Conservation (phyloP, 2,888 invertebrate genomes). For the Andrena dorsata region DNA sequence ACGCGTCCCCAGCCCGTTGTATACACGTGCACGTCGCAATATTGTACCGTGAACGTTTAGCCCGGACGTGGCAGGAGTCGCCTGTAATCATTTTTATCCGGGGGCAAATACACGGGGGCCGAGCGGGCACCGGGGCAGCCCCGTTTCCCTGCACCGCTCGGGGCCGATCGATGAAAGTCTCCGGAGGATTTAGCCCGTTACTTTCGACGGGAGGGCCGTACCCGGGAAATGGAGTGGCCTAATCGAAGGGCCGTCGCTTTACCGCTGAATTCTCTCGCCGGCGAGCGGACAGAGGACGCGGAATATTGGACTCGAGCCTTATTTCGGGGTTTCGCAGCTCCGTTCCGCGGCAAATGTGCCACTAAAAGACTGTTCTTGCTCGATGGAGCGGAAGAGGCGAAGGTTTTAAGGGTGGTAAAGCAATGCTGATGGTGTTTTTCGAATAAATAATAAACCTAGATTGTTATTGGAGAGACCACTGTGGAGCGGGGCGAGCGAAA, state of each 20-base stretch:
- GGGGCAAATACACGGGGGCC: slow-evolving; percentile 51
- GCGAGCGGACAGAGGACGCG: slow-evolving; percentile 1
- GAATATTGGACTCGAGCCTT: slow-evolving; percentile 31
- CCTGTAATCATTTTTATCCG: slow-evolving; percentile 68
- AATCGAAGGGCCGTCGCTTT: slow-evolving; percentile 38
- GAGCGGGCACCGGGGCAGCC: slow-evolving; percentile 17
- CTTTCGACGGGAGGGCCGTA: slow-evolving; percentile 46
- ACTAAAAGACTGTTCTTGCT: background rate
- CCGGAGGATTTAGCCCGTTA: slow-evolving; percentile 52
- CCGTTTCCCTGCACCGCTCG: slow-evolving; percentile 19
- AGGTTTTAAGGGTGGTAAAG: too few relatives aligned
- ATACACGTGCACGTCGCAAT: slow-evolving; percentile 60
- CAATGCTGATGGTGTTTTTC: too few relatives aligned
- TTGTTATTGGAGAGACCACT: too few relatives aligned
- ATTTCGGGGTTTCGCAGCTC: slow-evolving; percentile 23
- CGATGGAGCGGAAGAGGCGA: background rate
- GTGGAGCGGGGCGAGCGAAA: too few relatives aligned
- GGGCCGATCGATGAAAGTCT: slow-evolving; percentile 56
- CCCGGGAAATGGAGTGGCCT: slow-evolving; percentile 52
- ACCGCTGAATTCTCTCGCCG: slow-evolving; percentile 34
- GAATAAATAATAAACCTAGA: too few relatives aligned
- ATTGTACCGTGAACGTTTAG: slow-evolving; percentile 69
- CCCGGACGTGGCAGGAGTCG: slow-evolving; percentile 41
- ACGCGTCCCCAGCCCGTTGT: slow-evolving; percentile 15
- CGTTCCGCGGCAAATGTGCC: slow-evolving; percentile 7